Evolutionary conservation across 2,113 vertebrate genomes (phyloP), one percentile per base, ranked within the genome.

Genomic region (Hippocampus abdominalis): DNA sequence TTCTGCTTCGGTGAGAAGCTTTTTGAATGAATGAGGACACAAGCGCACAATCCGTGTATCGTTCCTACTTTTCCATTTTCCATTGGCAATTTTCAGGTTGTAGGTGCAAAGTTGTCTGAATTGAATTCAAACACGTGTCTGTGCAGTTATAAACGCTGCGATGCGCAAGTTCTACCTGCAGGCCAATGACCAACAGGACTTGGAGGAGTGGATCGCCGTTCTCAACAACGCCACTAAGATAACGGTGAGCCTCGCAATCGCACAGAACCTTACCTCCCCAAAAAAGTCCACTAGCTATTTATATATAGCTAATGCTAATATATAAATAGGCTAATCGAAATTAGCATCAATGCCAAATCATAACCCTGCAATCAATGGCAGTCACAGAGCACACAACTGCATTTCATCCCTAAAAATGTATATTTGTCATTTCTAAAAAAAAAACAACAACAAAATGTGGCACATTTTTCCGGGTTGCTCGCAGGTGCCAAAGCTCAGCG

Each of bases 181-280:
- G 89, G 97, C 97, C 80, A 98, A 99, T 80, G 97, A 99, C 83
- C 95, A 98, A 88, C 96, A 99, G 86, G 96, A 98, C 78, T 87
- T 98, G 61, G 94, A 98, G 74, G 96, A 98, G 75, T 99, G 97
- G 96, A 93, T 99, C 61, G 94, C 92, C 62, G 95, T 95, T 62
- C 93, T 98, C 81, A 98, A 98, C 93, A 99, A 97, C 62, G 97
- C 97, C 86, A 99, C 95, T 87, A 99, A 98, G 92, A 99, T 99
- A 73, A 99, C 96, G 78, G 97, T 99, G 90, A 96, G 96, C 91
- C 16, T 48, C 5, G 0, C 51, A 5, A 40, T 16, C 71, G 40
- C 70, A 61, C 69, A 54, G 66, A 57, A 74, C 2, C 12, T 60
- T 15, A 60, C 3, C 44, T 15, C 2, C 13, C 4, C 9, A 1